Evolutionary conservation across 30 jellyfish, hydroid and myxozoan genomes (phyloP).

Genomic region (Clytia hemisphaerica): DNA sequence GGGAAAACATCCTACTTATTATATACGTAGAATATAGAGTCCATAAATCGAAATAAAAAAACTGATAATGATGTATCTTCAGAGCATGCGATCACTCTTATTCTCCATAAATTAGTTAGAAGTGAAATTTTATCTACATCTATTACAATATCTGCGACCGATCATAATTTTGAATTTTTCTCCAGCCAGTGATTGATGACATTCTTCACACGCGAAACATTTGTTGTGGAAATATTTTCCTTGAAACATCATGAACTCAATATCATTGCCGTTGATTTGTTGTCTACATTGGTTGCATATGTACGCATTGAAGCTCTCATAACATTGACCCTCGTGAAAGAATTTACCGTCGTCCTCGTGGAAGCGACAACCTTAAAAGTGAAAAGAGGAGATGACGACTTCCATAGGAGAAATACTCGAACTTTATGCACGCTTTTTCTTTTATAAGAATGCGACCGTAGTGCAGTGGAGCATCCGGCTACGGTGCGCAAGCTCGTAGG

Average conservation of each 20-base stretch:
- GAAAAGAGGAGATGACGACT: too few species aligned
- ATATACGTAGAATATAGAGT: too few species aligned
- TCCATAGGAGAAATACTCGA: too few species aligned
- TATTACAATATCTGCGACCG: conserved; percentile 1
- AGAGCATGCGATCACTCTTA: too few species aligned
- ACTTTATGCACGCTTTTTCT: too few species aligned
- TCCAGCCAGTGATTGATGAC: neutral
- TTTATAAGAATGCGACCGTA: too few species aligned
- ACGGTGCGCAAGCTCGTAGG: too few species aligned
- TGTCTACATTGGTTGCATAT: conserved; percentile 16
- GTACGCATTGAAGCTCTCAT: neutral
- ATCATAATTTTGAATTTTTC: neutral
- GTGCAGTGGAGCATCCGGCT: too few species aligned
- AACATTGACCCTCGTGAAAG: conserved; percentile 2
- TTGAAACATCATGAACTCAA: neutral
- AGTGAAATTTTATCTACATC: conserved; percentile 9
- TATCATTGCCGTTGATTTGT: conserved; percentile 23
- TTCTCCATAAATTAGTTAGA: too few species aligned
- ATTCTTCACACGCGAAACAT: conserved; percentile 1
- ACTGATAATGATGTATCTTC: too few species aligned
- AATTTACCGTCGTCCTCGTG: conserved; percentile 7
- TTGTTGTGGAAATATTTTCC: conserved; percentile 1
- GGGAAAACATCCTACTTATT: too few species aligned
- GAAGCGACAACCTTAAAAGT: neutral
- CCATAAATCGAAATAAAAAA: too few species aligned